Conservation (phyloP, 2,888 invertebrate genomes). For the Apocheima hispidaria region DNA sequence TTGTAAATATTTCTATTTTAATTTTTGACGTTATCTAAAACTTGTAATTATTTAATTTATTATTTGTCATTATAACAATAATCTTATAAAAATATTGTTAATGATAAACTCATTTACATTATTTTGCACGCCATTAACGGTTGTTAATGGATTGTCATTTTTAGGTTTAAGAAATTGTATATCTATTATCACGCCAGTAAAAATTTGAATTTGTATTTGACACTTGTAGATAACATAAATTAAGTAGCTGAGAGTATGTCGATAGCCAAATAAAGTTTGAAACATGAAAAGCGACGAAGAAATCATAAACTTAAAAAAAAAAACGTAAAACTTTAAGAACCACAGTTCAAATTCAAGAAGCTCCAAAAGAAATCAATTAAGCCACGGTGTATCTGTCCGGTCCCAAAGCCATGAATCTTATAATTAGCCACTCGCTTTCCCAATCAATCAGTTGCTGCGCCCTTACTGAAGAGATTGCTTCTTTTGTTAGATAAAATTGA, state of each 20-base stretch:
- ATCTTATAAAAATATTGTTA: too few relatives aligned
- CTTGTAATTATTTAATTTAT: too few relatives aligned
- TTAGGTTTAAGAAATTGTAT: too few relatives aligned
- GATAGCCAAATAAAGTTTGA: neutral
- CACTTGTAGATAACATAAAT: too few relatives aligned
- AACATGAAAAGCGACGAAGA: neutral
- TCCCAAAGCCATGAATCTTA: slow-evolving; percentile 67
- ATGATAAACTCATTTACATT: too few relatives aligned
- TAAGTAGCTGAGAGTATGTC: neutral
- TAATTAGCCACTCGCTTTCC: slow-evolving; percentile 72
- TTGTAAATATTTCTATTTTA: too few relatives aligned
- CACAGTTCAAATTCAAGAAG: slow-evolving; percentile 61
- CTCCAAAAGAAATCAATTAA: slow-evolving; percentile 78
- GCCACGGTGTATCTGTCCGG: slow-evolving; percentile 66
- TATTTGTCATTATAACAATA: too few relatives aligned
- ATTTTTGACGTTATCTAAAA: too few relatives aligned
- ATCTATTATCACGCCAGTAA: too few relatives aligned
- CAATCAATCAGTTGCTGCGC: slow-evolving; percentile 64
- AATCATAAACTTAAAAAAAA: neutral
- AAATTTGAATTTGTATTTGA: too few relatives aligned
- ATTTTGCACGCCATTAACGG: too few relatives aligned
- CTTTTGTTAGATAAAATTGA: slow-evolving; percentile 54
- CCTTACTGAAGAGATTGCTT: slow-evolving; percentile 56
- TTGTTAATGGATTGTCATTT: too few relatives aligned
- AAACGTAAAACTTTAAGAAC: slow-evolving; percentile 61